Evolutionary conservation across 2,113 vertebrate genomes (phyloP).

Genomic region (Eolophus roseicapilla): DNA sequence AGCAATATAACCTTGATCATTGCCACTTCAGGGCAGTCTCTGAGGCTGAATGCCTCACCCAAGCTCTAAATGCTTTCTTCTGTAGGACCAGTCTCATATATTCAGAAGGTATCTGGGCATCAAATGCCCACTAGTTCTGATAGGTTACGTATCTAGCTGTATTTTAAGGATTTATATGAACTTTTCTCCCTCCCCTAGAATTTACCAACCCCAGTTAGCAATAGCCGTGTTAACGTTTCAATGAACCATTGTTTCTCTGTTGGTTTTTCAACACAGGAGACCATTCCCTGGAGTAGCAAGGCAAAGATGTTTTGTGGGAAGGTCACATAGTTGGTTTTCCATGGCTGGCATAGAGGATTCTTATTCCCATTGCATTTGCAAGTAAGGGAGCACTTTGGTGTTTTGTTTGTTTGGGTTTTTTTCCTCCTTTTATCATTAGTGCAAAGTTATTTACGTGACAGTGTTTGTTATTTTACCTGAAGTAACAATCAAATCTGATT

Average conservation of each 20-base stretch:
- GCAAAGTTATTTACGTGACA: slow-evolving; percentile 62
- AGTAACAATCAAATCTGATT: slow-evolving; percentile 72
- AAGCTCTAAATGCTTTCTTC: not conserved
- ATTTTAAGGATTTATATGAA: not conserved
- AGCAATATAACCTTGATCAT: not conserved
- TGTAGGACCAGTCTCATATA: not conserved
- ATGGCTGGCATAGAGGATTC: not conserved
- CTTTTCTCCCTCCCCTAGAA: slow-evolving; percentile 26
- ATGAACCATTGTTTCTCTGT: not conserved
- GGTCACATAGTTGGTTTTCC: slow-evolving; percentile 27
- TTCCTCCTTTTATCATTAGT: slow-evolving; percentile 44
- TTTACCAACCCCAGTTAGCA: not conserved
- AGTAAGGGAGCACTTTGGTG: not conserved
- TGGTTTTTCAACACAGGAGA: slow-evolving; percentile 28
- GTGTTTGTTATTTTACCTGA: slow-evolving; percentile 70
- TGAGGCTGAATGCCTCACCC: not conserved
- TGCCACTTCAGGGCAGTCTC: not conserved
- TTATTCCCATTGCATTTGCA: not conserved
- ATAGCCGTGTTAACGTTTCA: slow-evolving; percentile 30
- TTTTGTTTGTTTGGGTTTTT: not conserved
- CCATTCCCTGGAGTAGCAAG: slow-evolving; percentile 8
- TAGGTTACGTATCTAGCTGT: not conserved
- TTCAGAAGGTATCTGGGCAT: not conserved
- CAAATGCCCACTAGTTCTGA: not conserved
- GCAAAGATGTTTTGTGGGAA: slow-evolving; percentile 22